Conservation (phyloP, 2,888 invertebrate genomes). For the Pyrrhosoma nymphula region DNA sequence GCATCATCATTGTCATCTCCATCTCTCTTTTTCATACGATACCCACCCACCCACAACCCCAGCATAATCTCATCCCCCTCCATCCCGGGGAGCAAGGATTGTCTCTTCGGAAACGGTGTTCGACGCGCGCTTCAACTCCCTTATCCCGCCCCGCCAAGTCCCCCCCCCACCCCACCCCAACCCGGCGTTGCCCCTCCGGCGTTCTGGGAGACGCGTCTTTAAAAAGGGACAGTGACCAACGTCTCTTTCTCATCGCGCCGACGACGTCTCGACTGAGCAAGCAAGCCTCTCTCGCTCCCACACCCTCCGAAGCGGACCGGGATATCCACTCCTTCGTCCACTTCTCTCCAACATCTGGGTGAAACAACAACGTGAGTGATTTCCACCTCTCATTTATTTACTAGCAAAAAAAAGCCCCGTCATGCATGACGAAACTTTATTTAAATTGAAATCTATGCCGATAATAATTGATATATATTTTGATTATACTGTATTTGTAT, state of each 20-base stretch:
- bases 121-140: not conserved
- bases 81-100: not conserved
- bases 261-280: not conserved
- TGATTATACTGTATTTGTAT: too few relatives aligned
- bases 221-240: not conserved
- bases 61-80: not conserved
- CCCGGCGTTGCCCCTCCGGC: not conserved
- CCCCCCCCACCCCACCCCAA: not conserved
- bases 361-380: conserved; percentile 1
- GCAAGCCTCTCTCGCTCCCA: not conserved
- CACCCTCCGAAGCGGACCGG: not conserved
- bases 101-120: not conserved
- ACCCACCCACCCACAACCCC: not conserved
- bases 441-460: too few relatives aligned
- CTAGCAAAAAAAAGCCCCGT: too few relatives aligned
- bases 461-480: too few relatives aligned
- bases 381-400: too few relatives aligned
- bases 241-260: not conserved
- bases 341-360: not conserved
- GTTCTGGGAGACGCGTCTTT: not conserved
- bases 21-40: not conserved
- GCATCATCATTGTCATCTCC: conserved; percentile 7
- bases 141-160: too few relatives aligned
- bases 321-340: not conserved
- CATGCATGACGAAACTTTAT: too few relatives aligned